Conservation (phyloP, 2,797 vertebrate genomes). For the Cryptoprocta ferox region DNA sequence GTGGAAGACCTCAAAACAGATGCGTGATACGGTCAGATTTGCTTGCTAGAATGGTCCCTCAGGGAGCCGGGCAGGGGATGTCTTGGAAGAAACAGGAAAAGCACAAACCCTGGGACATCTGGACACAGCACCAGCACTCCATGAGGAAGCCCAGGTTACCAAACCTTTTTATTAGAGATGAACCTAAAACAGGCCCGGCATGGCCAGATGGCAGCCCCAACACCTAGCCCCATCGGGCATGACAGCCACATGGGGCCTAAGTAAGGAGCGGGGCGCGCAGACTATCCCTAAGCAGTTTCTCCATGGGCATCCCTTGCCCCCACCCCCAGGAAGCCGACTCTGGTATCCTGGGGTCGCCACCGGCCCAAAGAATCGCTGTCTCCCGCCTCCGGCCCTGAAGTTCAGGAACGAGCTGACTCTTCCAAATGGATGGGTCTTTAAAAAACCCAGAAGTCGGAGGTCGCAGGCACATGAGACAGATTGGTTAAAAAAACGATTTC, state of each 20-base stretch:
- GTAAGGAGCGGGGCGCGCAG: accelerated
- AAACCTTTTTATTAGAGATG: neutral
- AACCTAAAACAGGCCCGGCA: neutral
- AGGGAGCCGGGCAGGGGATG: neutral
- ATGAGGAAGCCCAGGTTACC: neutral
- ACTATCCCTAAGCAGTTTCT: neutral
- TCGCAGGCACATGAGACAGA: constrained; percentile 46
- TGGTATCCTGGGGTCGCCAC: neutral
- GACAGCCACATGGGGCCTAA: neutral
- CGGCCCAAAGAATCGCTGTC: accelerated
- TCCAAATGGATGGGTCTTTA: neutral
- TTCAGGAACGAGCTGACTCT: neutral
- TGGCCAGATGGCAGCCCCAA: neutral
- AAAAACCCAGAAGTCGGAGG: constrained; percentile 45
- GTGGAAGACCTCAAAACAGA: neutral
- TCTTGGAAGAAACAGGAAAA: neutral
- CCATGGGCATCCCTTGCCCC: neutral
- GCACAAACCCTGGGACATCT: neutral
- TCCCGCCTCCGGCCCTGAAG: neutral
- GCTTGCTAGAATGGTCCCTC: neutral
- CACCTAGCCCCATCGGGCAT: neutral
- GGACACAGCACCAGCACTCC: no score
- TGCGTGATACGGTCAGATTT: neutral
- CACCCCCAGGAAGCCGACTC: neutral
- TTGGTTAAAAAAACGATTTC: neutral